A percentile compares a stretch with the other conserved stretches of the same genome.
Conservation (phyloP, 2,113 vertebrate genomes). For the Coptodon rendalli region DNA sequence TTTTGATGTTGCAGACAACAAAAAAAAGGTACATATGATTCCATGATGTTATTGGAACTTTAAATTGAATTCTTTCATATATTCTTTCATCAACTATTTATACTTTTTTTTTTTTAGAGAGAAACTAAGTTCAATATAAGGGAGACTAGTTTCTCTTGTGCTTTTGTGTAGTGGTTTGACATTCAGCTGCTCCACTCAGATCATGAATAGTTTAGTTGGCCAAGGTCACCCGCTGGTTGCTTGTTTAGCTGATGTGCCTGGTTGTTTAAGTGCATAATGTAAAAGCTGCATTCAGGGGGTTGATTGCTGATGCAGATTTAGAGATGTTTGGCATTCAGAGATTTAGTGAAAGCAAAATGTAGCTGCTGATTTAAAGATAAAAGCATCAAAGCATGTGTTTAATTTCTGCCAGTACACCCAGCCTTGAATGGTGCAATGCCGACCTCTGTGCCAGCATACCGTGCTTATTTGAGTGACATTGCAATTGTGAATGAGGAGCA, state of each 20-base stretch:
- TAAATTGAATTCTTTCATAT: background rate
- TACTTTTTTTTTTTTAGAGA: background rate
- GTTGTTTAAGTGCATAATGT: background rate
- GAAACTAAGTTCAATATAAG: background rate
- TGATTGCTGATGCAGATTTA: conserved; percentile 2
- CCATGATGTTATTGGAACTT: background rate
- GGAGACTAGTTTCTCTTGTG: background rate
- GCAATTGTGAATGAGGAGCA: background rate
- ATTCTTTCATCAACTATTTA: background rate
- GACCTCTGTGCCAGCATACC: background rate
- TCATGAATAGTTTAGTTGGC: conserved; percentile 1
- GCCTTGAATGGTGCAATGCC: background rate
- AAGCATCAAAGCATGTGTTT: conserved; percentile 10
- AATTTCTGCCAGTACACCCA: conserved; percentile 5
- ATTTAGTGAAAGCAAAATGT: background rate
- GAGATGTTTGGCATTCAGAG: conserved; percentile 2
- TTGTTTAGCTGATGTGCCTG: conserved; percentile 1
- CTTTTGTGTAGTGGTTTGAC: background rate
- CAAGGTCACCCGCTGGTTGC: conserved; percentile 22
- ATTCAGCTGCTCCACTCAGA: background rate
- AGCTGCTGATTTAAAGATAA: conserved; percentile 16
- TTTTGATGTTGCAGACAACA: background rate
- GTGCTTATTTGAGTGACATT: conserved; percentile 1
- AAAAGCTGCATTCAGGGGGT: background rate
- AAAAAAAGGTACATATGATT: background rate